Base-by-base conservation (phyloP, 2,888 invertebrate species). In the Eutolmus rufibarbis region DNA sequence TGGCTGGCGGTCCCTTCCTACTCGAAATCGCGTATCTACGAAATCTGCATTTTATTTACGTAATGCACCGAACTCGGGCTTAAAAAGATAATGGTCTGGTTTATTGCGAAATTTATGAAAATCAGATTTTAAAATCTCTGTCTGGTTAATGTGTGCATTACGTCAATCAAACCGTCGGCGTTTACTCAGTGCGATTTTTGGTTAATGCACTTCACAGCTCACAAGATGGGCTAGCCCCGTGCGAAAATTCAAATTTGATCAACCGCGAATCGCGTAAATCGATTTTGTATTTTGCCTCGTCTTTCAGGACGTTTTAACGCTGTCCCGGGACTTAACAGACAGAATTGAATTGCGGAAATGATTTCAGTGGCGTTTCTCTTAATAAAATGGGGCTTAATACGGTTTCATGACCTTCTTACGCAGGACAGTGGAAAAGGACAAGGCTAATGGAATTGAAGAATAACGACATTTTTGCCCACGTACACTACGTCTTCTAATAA, bases 111-210 rank as follows among this genome's bases (percentile, higher is more conserved):
- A 82, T 66, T 82, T 82, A 82, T 37, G 66, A 51, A 57, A 82
- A 82, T 82, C 82, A 66, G 82, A 19, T 82, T 82, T 82, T 31
- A 82, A 82, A 82, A 82, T 82, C 37, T 37, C 19, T 37, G 34
- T 19, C 19, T 66, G 40, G 34, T 82, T 66, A 66, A 82, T 37
- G 57, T 66, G 40, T 56, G 57, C 82, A 82, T 66, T 66, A 66
- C 23, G 82, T 82, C 82, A 82, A 82, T 82, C 82, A 82, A 19
- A 57, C 46, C 16, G 7, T 51, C 7, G 7, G n/a, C 51, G n/a
- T 51, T 51, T 16, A 37, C 82, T 19, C 23, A 16, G 51, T 66
- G 23, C 14, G 9, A 56, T 66, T 12, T 19, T 19, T 8, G 23
- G 66, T 66, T 66, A 66, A 78, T 40, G 19, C 12, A 46, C 37